Conservation (phyloP, 2,113 vertebrate genomes). For the Python bivittatus region DNA sequence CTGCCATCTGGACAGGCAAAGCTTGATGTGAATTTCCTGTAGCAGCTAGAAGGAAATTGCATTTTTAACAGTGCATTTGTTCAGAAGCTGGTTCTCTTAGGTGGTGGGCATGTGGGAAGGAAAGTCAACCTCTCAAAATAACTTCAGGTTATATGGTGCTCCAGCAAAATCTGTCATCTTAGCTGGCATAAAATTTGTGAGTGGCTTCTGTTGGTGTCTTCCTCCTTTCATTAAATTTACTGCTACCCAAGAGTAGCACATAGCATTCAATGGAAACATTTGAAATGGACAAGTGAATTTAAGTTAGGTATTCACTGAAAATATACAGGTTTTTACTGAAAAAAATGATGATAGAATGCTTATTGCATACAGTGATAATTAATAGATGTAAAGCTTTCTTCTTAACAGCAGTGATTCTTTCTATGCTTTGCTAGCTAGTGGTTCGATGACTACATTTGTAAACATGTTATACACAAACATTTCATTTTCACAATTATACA, state of each 20-base stretch:
- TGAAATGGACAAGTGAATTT: not conserved
- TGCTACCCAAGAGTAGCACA: not conserved
- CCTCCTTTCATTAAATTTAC: not conserved
- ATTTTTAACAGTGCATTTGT: conserved; percentile 6
- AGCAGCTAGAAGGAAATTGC: conserved; percentile 21
- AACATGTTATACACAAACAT: no score
- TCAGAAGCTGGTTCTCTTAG: conserved; percentile 23
- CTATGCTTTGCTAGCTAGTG: not conserved
- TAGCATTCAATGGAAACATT: not conserved
- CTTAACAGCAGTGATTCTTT: not conserved
- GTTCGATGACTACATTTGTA: no score
- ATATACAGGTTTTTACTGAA: not conserved
- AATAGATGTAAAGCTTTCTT: not conserved
- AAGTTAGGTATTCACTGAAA: not conserved
- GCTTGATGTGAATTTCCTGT: conserved; percentile 11
- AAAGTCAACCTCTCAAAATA: conserved; percentile 11
- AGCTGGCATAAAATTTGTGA: not conserved
- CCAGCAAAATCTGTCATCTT: conserved; percentile 1
- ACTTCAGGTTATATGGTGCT: not conserved
- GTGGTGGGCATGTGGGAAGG: not conserved
- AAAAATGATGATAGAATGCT: not conserved
- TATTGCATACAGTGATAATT: not conserved
- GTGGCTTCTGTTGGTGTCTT: not conserved
- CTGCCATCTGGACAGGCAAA: conserved; percentile 12
- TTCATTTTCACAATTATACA: no score